Evolutionary conservation across 1,140 invertebrate species (phyloP).

Genomic region (Aethina tumida): DNA sequence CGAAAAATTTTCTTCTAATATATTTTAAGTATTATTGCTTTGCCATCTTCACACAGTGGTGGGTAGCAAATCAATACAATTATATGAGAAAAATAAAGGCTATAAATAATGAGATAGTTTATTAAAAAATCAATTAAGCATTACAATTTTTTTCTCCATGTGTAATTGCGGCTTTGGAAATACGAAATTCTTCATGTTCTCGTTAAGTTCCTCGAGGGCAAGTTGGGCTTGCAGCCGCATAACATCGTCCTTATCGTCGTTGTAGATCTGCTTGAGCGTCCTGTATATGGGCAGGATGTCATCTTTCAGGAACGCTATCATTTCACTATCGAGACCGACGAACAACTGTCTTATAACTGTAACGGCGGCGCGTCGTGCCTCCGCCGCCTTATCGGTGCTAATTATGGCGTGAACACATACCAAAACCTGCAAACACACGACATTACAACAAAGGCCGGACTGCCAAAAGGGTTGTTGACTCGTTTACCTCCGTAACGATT

Average conservation of each 20-base stretch:
- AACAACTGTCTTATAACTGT: conserved; percentile 62
- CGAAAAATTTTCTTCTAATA: too few species aligned
- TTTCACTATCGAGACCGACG: conserved; percentile 60
- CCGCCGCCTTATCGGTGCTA: conserved; percentile 53
- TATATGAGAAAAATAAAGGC: too few species aligned
- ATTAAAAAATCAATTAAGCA: conserved; percentile 37
- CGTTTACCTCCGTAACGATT: conserved; percentile 60
- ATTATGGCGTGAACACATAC: conserved; percentile 57
- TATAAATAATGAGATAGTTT: too few species aligned
- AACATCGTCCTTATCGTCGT: conserved; percentile 54
- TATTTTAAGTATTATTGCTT: too few species aligned
- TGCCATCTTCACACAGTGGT: too few species aligned
- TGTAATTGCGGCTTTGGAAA: conserved; percentile 46
- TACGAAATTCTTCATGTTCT: conserved; percentile 53
- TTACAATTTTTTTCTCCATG: conserved; percentile 46
- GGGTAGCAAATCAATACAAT: too few species aligned
- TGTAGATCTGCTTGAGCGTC: conserved; percentile 53
- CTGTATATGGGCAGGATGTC: conserved; percentile 59
- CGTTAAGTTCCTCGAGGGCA: conserved; percentile 66
- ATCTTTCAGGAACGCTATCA: conserved; percentile 51
- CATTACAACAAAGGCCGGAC: not conserved
- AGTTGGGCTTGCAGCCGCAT: conserved; percentile 62
- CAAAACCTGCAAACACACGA: conserved; percentile 46
- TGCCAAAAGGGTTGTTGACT: conserved; percentile 3
- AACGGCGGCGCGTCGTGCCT: conserved; percentile 69